Conservation (phyloP, 2,797 vertebrate species). For the Oophaga sylvatica region DNA sequence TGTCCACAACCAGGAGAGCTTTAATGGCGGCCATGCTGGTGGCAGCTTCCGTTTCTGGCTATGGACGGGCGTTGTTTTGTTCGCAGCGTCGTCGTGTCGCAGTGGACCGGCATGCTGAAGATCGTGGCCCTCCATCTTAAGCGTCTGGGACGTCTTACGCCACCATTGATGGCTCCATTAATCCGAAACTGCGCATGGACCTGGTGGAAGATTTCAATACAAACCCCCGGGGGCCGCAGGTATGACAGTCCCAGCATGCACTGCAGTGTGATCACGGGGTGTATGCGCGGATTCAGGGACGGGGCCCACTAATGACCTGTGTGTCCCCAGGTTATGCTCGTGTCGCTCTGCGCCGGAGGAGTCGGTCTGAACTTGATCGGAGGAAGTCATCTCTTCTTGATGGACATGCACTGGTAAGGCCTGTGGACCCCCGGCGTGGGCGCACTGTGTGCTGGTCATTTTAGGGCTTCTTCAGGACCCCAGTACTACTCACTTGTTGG, state of each 20-base stretch:
- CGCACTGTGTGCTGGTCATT: too few species aligned
- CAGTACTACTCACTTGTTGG: too few species aligned
- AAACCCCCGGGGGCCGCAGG: constrained; percentile 83
- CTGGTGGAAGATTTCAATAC: constrained; percentile 93
- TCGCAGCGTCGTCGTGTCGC: constrained; percentile 90
- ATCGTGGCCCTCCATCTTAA: constrained; percentile 85
- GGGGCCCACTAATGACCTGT: not conserved
- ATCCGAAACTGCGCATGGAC: constrained; percentile 90
- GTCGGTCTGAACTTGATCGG: constrained; percentile 92
- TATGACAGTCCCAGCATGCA: constrained; percentile 61
- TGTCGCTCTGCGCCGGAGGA: constrained; percentile 92
- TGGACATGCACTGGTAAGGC: constrained; percentile 96
- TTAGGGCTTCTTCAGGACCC: too few species aligned
- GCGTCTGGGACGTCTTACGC: constrained; percentile 75
- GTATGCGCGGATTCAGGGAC: not conserved
- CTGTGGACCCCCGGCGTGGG: too few species aligned
- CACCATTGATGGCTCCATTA: constrained; percentile 87
- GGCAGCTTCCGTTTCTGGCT: too few species aligned
- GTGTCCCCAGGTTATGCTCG: constrained; percentile 85
- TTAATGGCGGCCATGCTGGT: not conserved
- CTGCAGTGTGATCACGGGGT: too few species aligned
- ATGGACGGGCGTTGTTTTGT: constrained; percentile 7
- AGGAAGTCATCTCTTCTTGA: constrained; percentile 95
- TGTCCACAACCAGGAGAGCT: too few species aligned
- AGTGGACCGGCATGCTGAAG: constrained; percentile 94